phyloP scores from a whole-genome alignment of 2,797 vertebrate genomes.

The Arrhamphus sclerolepis region DNA sequence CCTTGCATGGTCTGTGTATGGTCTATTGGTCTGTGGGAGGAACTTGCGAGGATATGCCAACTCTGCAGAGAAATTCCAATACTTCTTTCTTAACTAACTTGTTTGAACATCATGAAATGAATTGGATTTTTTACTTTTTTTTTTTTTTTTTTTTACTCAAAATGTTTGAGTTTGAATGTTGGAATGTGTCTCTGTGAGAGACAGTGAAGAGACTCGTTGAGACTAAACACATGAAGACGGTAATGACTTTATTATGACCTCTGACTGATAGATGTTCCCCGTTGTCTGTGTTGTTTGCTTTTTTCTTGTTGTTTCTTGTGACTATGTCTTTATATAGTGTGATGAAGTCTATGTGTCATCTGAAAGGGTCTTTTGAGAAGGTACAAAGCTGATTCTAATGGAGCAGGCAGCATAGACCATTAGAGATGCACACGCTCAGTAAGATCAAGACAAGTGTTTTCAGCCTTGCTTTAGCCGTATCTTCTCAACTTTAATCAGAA shows the following conservation, averaged over 20 bases:
- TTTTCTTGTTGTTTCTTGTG: not conserved
- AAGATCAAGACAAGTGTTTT: not conserved
- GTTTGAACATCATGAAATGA: too few relatives aligned
- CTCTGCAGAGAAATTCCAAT: too few relatives aligned
- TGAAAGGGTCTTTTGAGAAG: not conserved
- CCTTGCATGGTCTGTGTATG: too few relatives aligned
- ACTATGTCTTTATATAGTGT: not conserved
- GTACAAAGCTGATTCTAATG: conserved; percentile 1
- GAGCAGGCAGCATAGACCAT: not conserved
- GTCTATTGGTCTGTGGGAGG: too few relatives aligned
- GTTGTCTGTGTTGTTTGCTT: not conserved
- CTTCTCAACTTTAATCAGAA: not conserved
- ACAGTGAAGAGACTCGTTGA: too few relatives aligned
- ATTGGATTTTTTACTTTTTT: too few relatives aligned
- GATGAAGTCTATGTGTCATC: too few relatives aligned
- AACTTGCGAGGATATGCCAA: too few relatives aligned
- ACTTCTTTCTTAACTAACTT: too few relatives aligned
- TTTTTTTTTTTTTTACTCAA: not conserved
- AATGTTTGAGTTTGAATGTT: conserved; percentile 3
- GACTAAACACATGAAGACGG: conserved; percentile 18
- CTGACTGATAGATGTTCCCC: conserved; percentile 36
- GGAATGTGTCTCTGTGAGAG: conserved; percentile 2
- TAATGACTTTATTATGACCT: conserved; percentile 52
- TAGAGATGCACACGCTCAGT: not conserved
- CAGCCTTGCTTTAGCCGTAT: not conserved